Conservation (phyloP, 2,888 invertebrate species). For the Eugnorisma glareosa region DNA sequence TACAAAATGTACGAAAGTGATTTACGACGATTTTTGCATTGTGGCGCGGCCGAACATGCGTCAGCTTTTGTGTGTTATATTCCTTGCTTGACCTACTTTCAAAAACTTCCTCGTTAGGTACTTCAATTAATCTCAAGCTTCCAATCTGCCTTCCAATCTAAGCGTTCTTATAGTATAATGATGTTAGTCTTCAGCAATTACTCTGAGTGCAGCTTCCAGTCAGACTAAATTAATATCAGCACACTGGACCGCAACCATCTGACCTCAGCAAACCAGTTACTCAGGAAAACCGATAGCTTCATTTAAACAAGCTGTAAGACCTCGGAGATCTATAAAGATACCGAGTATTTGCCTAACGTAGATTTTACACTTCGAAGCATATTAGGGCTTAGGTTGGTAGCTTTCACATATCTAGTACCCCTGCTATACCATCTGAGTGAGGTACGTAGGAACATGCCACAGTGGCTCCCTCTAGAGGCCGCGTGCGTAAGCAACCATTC, state of each 20-base stretch:
- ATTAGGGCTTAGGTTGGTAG: background rate
- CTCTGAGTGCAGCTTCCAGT: conserved; percentile 27
- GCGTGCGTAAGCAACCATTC: background rate
- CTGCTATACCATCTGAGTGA: background rate
- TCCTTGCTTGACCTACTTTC: background rate
- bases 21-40: background rate
- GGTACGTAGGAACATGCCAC: background rate
- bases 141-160: conserved; percentile 13
- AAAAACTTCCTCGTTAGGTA: background rate
- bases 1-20: background rate
- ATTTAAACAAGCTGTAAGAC: background rate
- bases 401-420: background rate
- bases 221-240: conserved; percentile 33
- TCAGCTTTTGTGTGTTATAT: background rate
- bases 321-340: background rate
- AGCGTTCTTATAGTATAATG: conserved; percentile 1
- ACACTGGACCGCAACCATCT: conserved; percentile 12
- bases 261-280: conserved; percentile 11
- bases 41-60: background rate
- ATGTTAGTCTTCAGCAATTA: conserved; percentile 31
- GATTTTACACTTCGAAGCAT: background rate
- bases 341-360: conserved; percentile 5
- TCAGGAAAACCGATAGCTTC: conserved; percentile 6
- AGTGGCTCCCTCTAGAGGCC: background rate
- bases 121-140: conserved; percentile 26